These are phyloP conservation scores for Subanguina moxae DNA, from an alignment of 1,140 invertebrate species.

Conservation along the genomic window DNA sequence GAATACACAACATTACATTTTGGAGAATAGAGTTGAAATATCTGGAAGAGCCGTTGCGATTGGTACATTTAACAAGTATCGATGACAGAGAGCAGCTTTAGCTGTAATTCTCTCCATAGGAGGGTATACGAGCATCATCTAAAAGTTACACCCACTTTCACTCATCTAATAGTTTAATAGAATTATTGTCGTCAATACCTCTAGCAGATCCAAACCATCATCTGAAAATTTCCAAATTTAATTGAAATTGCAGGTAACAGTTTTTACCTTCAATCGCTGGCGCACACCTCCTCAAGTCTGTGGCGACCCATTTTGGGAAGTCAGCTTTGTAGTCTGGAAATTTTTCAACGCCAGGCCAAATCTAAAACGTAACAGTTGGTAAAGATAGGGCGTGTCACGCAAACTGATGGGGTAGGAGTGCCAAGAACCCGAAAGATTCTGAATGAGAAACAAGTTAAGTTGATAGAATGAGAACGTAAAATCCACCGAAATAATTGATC, in stretches of 20 bases:
- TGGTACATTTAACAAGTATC: conserved; percentile 5
- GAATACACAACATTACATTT: neutral
- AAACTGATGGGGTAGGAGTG: conserved; percentile 73
- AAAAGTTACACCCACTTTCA: neutral
- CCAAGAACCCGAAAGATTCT: conserved; percentile 72
- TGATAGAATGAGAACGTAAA: too few species aligned
- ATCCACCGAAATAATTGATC: conserved; percentile 77
- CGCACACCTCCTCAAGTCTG: conserved; percentile 62
- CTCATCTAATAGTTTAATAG: neutral
- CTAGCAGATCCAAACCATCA: conserved; percentile 67
- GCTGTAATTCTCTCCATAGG: conserved; percentile 5
- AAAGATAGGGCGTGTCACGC: neutral
- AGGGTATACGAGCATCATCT: conserved; percentile 4
- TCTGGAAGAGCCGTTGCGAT: neutral
- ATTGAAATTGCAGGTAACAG: neutral
- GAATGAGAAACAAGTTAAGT: too few species aligned
- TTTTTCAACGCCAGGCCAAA: conserved; percentile 81
- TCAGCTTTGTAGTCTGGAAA: conserved; percentile 80
- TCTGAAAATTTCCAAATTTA: conserved; percentile 46
- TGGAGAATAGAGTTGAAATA: neutral
- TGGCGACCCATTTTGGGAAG: conserved; percentile 79
- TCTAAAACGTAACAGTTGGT: neutral
- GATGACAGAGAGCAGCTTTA: neutral
- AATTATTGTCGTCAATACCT: conserved; percentile 38
- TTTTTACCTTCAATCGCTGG: conserved; percentile 44